Percentiles rank a stretch among this genome's conserved stretches.
phyloP scores from a whole-genome alignment of 2,888 invertebrate genomes.

The Eupithecia dodoneata region DNA sequence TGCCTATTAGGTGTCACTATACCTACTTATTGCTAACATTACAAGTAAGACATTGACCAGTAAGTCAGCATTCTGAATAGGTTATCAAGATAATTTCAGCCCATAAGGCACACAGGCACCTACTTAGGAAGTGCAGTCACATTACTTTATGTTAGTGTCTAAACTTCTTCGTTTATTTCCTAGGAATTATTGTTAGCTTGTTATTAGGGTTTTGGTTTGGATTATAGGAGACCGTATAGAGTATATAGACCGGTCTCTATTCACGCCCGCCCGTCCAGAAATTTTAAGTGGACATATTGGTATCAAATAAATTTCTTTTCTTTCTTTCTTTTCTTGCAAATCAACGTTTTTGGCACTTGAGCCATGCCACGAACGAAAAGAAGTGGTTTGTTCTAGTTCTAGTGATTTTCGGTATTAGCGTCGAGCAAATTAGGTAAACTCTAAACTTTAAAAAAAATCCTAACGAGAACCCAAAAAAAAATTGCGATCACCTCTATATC shows the following conservation, averaged over 20 bases:
- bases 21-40: conserved; percentile 5
- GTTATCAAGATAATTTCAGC: conserved; percentile 20
- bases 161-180: not conserved
- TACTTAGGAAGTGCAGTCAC: not conserved
- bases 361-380: too few relatives aligned
- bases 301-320: too few relatives aligned
- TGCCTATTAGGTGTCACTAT: not conserved
- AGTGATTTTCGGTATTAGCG: too few relatives aligned
- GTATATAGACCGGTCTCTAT: too few relatives aligned
- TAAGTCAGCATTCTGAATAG: conserved; percentile 18
- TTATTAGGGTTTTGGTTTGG: not conserved
- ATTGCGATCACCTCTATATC: too few relatives aligned
- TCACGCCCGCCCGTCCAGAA: too few relatives aligned
- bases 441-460: not conserved
- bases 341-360: too few relatives aligned
- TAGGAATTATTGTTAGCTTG: not conserved
- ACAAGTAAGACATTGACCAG: conserved; percentile 14
- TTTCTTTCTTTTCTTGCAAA: too few relatives aligned
- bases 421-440: not conserved
- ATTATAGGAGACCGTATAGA: not conserved
- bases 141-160: not conserved
- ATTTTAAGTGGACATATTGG: too few relatives aligned
- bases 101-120: conserved; percentile 2
- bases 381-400: too few relatives aligned
- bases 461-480: not conserved